Percentiles rank a stretch among this genome's conserved stretches.
phyloP scores from a whole-genome alignment of 2,888 invertebrate species.

The Cerastis leucographa region DNA sequence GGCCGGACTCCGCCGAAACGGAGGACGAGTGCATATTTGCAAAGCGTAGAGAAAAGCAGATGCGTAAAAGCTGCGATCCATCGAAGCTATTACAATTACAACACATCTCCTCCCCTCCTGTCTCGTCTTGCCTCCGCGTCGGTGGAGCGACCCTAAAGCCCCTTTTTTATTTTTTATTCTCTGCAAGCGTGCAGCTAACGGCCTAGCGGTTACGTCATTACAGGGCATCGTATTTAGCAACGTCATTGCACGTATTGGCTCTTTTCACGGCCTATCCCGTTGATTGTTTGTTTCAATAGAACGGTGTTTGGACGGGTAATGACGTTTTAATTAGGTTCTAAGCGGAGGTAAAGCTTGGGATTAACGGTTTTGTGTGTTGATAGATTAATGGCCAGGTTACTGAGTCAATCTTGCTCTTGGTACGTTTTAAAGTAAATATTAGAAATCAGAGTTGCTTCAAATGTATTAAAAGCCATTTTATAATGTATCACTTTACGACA shows the following conservation, averaged over 20 bases:
- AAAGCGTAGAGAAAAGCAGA: too few relatives aligned
- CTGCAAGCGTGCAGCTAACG: not conserved
- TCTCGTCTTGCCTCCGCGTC: too few relatives aligned
- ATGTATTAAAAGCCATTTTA: too few relatives aligned
- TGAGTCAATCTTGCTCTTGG: not conserved
- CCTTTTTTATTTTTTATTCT: not conserved
- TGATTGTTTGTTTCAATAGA: slow-evolving; percentile 30
- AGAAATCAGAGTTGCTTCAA: not conserved
- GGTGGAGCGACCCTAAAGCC: too few relatives aligned
- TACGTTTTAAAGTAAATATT: not conserved
- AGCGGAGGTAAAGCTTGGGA: slow-evolving; percentile 5
- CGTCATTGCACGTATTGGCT: slow-evolving; percentile 19
- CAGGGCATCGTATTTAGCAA: not conserved
- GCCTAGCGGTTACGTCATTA: slow-evolving; percentile 22
- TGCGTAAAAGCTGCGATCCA: too few relatives aligned
- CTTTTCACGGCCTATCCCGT: not conserved
- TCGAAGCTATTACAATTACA: too few relatives aligned
- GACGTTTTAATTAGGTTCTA: slow-evolving; percentile 33
- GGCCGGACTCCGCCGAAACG: too few relatives aligned
- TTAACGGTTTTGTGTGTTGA: slow-evolving; percentile 7
- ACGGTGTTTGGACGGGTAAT: slow-evolving; percentile 17
- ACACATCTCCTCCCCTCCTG: too few relatives aligned
- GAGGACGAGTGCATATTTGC: too few relatives aligned
- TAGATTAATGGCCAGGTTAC: slow-evolving; percentile 1
- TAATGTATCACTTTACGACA: too few relatives aligned